Conservation (phyloP, 2,113 vertebrate species). For the Paramormyrops kingsleyae region DNA sequence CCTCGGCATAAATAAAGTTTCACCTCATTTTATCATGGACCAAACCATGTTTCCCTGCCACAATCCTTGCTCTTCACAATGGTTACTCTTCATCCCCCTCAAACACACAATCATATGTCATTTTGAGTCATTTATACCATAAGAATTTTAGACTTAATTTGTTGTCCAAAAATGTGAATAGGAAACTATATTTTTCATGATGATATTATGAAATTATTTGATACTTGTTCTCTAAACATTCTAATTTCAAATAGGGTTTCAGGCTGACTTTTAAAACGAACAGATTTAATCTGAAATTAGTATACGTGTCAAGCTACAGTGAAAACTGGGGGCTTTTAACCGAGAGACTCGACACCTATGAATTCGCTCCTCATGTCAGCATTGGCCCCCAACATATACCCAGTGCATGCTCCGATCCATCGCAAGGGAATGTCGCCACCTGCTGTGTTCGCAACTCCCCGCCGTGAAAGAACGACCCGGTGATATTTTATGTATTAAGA, state of each 20-base stretch:
- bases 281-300: not conserved
- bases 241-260: not conserved
- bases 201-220: not conserved
- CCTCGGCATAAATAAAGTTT: not conserved
- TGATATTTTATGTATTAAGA: not conserved
- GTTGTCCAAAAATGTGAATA: not conserved
- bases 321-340: not conserved
- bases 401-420: not conserved
- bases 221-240: not conserved
- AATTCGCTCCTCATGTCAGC: not conserved
- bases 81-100: not conserved
- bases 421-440: not conserved
- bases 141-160: not conserved
- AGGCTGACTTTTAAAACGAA: not conserved
- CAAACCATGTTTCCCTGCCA: not conserved
- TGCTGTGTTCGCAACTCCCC: not conserved
- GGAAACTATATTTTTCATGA: not conserved
- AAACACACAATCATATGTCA: not conserved
- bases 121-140: not conserved
- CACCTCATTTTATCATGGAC: not conserved
- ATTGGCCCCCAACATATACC: not conserved
- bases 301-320: not conserved
- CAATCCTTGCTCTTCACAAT: not conserved
- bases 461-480: not conserved
- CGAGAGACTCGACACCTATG: not conserved